phyloP scores from a whole-genome alignment of 1,140 invertebrate genomes.

The Vanessa tameamea region DNA sequence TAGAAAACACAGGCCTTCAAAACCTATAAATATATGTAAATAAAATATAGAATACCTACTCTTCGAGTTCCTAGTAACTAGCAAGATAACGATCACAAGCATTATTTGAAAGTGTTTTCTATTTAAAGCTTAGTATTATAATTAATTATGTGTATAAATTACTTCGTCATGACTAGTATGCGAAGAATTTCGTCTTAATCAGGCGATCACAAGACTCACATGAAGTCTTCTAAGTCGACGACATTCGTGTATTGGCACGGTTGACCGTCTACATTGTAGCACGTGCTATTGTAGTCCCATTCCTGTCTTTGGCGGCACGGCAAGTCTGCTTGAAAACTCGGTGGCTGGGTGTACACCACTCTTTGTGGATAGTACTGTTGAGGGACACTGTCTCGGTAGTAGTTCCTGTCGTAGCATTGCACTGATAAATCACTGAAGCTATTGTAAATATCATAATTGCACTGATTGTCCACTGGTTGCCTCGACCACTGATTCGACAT shows the following conservation, averaged over 20 bases:
- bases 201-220: conserved; percentile 79
- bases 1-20: too few species aligned
- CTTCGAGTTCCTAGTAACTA: too few species aligned
- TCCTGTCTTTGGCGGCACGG: conserved; percentile 81
- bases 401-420: conserved; percentile 56
- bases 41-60: too few species aligned
- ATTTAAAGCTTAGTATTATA: background rate
- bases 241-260: conserved; percentile 83
- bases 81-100: background rate
- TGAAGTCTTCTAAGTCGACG: conserved; percentile 86
- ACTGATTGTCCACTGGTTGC: conserved; percentile 46
- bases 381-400: conserved; percentile 43
- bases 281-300: conserved; percentile 83
- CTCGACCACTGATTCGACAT: conserved; percentile 53
- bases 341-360: conserved; percentile 44
- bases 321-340: conserved; percentile 38
- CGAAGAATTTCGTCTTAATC: conserved; percentile 1
- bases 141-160: background rate
- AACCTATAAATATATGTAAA: too few species aligned
- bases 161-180: background rate
- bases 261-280: conserved; percentile 82
- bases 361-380: conserved; percentile 47
- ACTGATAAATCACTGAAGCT: conserved; percentile 48
- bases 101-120: background rate
- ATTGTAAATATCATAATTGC: conserved; percentile 50